Evolutionary conservation across 2,888 invertebrate genomes (phyloP), one percentile per base, ranked within the genome.

Genomic region (Drosophila subquinaria): DNA sequence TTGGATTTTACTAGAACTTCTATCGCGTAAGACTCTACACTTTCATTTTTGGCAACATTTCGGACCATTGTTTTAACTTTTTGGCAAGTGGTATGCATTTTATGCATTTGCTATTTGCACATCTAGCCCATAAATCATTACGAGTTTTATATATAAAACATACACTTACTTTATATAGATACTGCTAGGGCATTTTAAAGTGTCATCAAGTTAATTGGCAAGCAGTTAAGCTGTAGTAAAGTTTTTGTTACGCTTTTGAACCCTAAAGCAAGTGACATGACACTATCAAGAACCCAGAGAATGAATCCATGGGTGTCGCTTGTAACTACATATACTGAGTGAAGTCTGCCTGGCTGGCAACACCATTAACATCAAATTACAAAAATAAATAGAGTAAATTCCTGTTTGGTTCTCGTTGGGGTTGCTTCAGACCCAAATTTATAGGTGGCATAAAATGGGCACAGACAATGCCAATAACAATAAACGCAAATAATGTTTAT

Each of bases 391-490:
- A 80, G 73, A 74, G 74, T 57, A 74, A 66, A 76, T 77, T 74
- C 65, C 73, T 57, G 65, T 64, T 61, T 53, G 67, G 48, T 38
- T 50, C 13, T 36, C 55, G 45, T 63, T 33, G 35, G 17, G 27
- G 51, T 52, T 48, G 42, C 36, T 38, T 40, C 23, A 56, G 73
- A 72, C 55, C 63, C 73, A 78, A 88, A 86, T 89, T 85, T 88
- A 89, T 86, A 80, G 90, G 78, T 81, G 73, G 61, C 89, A 84
- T 84, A 83, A 88, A 88, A 81, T 68, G 72, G 50, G 71, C 76
- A 76, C 89, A 87, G 88, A 84, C 89, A 89, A 79, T 87, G 88
- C 88, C 87, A 89, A 88, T 89, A 86, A 89, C 81, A 89, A 89
- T 86, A 86, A 89, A 86, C 88, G 86, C 83, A 89, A 86, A 88